These are phyloP conservation scores for Cybosia mesomella DNA, from an alignment of 2,888 invertebrate genomes.

Conservation along the genomic window DNA sequence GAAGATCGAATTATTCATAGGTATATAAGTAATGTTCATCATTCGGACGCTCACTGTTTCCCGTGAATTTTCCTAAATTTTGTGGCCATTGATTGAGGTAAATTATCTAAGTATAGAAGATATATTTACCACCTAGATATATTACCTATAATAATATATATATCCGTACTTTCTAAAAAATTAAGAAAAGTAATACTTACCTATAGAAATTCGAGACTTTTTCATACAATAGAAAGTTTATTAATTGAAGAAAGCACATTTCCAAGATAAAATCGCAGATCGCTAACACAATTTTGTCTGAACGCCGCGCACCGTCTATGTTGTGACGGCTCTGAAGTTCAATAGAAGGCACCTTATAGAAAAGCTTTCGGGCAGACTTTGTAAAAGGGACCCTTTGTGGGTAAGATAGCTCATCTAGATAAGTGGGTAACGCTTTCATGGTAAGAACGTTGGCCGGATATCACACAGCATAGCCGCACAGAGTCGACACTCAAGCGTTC, in stretches of 20 bases:
- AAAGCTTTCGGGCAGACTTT: slow-evolving; percentile 62
- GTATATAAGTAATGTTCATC: too few species aligned
- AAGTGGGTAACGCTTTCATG: slow-evolving; percentile 79
- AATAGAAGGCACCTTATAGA: slow-evolving; percentile 62
- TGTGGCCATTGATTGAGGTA: too few species aligned
- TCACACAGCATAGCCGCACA: slow-evolving; percentile 41
- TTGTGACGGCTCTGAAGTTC: slow-evolving; percentile 52
- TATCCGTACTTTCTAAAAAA: too few species aligned
- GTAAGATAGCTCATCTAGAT: slow-evolving; percentile 83
- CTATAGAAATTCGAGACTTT: not conserved
- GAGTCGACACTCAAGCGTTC: slow-evolving; percentile 47
- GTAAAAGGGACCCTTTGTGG: slow-evolving; percentile 67
- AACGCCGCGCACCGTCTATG: slow-evolving; percentile 24
- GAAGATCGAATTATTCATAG: too few species aligned
- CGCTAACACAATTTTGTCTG: slow-evolving; percentile 19
- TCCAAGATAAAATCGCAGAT: slow-evolving; percentile 10
- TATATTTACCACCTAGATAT: too few species aligned
- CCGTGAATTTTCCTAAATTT: too few species aligned
- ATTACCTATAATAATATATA: too few species aligned
- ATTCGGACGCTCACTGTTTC: too few species aligned
- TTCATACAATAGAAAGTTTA: slow-evolving; percentile 3
- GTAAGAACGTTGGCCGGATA: slow-evolving; percentile 51
- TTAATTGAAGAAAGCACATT: not conserved
- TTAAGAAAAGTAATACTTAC: too few species aligned
- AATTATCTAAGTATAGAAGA: too few species aligned